These are phyloP conservation scores for Cnemophilus loriae DNA, from an alignment of 2,113 vertebrate species.

Conservation along the genomic window DNA sequence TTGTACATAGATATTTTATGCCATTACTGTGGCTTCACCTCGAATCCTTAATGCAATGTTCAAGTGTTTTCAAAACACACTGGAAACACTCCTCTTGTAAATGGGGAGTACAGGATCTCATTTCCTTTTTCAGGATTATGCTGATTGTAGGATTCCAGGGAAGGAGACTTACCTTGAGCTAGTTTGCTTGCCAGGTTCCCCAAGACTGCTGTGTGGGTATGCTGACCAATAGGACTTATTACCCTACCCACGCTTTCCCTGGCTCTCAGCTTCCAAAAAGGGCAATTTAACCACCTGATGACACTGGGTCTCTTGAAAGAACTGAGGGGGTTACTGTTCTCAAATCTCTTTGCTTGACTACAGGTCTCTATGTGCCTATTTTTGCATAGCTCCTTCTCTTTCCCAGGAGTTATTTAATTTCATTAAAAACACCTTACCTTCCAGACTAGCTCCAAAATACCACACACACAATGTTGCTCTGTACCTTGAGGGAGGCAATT, in stretches of 20 bases:
- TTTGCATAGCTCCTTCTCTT: background rate
- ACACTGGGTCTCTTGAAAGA: background rate
- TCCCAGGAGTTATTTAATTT: background rate
- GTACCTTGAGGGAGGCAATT: background rate
- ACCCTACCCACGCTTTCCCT: background rate
- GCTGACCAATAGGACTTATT: background rate
- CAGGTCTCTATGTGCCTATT: background rate
- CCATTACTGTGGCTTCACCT: background rate
- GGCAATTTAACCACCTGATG: background rate
- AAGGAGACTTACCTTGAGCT: background rate
- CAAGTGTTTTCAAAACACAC: background rate
- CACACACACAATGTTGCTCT: background rate
- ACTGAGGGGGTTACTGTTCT: background rate
- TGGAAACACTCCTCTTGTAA: background rate
- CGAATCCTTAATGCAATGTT: background rate
- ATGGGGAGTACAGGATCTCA: fast-evolving
- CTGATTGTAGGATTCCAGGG: background rate
- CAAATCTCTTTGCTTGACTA: background rate
- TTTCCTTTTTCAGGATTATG: background rate
- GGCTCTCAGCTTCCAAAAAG: background rate
- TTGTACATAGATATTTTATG: background rate
- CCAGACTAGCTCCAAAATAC: background rate
- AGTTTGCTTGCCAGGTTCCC: background rate
- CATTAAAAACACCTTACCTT: background rate
- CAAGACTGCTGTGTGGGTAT: background rate